Conservation (phyloP, 2,113 vertebrate species). For the Hypanus sabinus region DNA sequence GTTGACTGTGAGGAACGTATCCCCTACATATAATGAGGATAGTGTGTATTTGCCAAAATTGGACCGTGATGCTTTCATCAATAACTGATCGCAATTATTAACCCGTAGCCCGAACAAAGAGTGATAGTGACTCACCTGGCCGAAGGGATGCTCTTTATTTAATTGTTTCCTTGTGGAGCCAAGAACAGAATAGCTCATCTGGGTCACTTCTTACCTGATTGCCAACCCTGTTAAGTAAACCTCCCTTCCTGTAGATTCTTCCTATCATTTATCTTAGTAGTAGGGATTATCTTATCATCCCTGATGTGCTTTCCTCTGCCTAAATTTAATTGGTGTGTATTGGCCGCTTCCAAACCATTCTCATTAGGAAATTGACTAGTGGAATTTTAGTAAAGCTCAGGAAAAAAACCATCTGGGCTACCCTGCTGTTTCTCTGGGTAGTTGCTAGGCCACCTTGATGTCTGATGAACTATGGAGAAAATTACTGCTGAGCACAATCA, state of each 20-base stretch:
- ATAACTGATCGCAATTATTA: not conserved
- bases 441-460: not conserved
- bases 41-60: not conserved
- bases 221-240: not conserved
- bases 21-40: too few species aligned
- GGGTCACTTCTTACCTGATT: not conserved
- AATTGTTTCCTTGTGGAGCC: not conserved
- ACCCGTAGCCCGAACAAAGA: not conserved
- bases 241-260: not conserved
- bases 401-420: not conserved
- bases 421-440: not conserved
- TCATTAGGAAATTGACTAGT: not conserved
- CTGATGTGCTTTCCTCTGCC: not conserved
- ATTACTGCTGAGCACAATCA: not conserved
- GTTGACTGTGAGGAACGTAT: too few species aligned
- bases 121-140: not conserved
- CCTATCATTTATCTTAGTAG: not conserved
- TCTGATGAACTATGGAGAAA: not conserved
- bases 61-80: not conserved
- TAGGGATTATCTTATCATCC: not conserved
- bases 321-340: not conserved
- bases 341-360: not conserved
- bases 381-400: not conserved
- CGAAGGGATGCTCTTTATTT: too few species aligned
- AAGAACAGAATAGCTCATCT: not conserved